Base-by-base conservation (phyloP, 2,113 vertebrate genomes). In the Amphiprion ocellaris region DNA sequence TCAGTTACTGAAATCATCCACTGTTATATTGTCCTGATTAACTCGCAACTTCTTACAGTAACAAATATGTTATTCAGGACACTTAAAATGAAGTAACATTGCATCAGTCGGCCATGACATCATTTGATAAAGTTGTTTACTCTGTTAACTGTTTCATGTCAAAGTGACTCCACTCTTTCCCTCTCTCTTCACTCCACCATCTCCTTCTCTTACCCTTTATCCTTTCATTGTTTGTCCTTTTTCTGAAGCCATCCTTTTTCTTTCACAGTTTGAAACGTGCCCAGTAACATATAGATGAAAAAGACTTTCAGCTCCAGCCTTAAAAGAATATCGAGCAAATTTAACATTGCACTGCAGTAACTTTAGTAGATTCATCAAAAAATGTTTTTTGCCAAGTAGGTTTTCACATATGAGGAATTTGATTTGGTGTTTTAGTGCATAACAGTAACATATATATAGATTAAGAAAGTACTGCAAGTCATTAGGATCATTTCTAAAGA, bases 1-100 rank as follows among this genome's bases (percentile, higher is more conserved):
- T 44, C 4, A 44, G 41, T 44, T 39, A 19, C 15, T 56, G 8
- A 56, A 37, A 28, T 28, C 26, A 62, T 52, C 70, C 67, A 44
- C 15, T 5, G 10, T 37, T 37, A 10, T 2, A 67, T 64, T 12
- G 15, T 21, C 8, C 21, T 23, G 39, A 55, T 62, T 67, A 28
- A 79, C 55, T 60, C 47, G 16, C 10, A 70, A 49, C 19, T 65
- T 72, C 4, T 62, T 62, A 39, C 1, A 30, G 37, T 17, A 49
- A 26, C 41, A 39, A 28, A 11, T 49, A 11, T 33, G 4, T 53
- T n/a, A 64, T 55, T 66, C 2, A 10, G 54, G 15, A 37, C 14
- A 21, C 2, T 16, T 33, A 9, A 75, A 58, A 60, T 47, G 15
- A 33, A 56, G 19, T 30, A 24, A 28, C 53, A 24, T 23, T 1